Conservation (phyloP, 2,113 vertebrate species). For the Sorex fumeus region DNA sequence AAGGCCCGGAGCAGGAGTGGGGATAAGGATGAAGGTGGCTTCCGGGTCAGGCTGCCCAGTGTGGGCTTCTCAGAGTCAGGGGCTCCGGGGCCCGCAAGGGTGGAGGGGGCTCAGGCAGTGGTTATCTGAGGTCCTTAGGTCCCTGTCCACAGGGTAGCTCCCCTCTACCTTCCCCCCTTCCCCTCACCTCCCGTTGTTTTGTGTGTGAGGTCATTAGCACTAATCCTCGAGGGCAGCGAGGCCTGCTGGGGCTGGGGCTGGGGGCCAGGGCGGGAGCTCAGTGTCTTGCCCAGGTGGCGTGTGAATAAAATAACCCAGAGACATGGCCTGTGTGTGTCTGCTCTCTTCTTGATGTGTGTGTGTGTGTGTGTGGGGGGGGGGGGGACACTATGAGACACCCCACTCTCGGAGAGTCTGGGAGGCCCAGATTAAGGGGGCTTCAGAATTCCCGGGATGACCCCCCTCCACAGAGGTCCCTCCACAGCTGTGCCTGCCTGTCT, state of each 20-base stretch:
- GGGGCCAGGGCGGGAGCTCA: not conserved
- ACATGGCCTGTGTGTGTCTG: not conserved
- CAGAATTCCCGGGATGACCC: not conserved
- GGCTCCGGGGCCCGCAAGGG: conserved; percentile 77
- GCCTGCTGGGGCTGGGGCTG: not conserved
- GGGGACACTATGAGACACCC: not conserved
- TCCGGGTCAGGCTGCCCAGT: conserved; percentile 89
- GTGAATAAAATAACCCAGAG: conserved; percentile 79
- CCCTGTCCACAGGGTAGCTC: not conserved
- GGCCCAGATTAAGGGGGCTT: not conserved
- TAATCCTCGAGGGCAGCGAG: conserved; percentile 62
- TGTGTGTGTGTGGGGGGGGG: too few relatives aligned
- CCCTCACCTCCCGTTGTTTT: too few relatives aligned
- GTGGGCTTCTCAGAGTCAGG: conserved; percentile 86
- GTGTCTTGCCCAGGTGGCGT: not conserved
- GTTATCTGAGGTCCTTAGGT: conserved; percentile 71
- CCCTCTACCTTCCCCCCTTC: not conserved
- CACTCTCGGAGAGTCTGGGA: conserved; percentile 2
- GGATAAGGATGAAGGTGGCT: conserved; percentile 84
- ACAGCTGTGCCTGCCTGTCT: too few relatives aligned
- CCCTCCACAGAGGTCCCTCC: too few relatives aligned
- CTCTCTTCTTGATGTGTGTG: not conserved
- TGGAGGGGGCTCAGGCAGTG: conserved; percentile 83
- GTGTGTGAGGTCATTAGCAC: conserved; percentile 77
- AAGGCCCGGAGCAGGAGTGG: conserved; percentile 85